Evolutionary conservation across 2,797 vertebrate species (phyloP), one percentile per base, ranked within the genome.

Genomic region (Halcyon leucocephala): DNA sequence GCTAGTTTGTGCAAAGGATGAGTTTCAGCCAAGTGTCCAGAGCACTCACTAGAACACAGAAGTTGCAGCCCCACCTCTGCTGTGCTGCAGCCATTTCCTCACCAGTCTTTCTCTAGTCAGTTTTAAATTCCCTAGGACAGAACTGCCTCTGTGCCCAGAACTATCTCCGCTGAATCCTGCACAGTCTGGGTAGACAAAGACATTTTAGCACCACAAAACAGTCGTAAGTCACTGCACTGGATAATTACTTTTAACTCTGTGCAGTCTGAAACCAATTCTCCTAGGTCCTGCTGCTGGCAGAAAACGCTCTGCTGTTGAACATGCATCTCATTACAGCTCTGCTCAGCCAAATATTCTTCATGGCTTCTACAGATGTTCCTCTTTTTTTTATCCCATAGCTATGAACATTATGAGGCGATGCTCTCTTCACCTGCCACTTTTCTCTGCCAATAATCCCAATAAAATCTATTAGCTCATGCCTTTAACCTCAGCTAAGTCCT

Each of bases 161-260:
- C 54, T 81, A 3, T 81, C 88, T 74, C 6, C 67, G 82, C 76
- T 89, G 92, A 62, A 62, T 82, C 41, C 80, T 76, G 62, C 73
- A 42, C 69, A 41, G 2, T 31, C 78, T 62, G 77, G 81, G 78
- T 80, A 89, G 51, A 66, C 90, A 78, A 46, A 82, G 66, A 22
- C 67, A 31, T 80, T 92, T 90, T 58, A 92, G 66, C 88, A 82
- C 72, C 69, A 48, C 66, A 26, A 35, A 90, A 66, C 54, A 88
- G 29, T 12, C 46, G 1, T 39, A 83, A 94, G 39, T 84, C 94
- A 76, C 67, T 41, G 72, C 60, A 5, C 51, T 86, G 66, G 35
- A 8, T 84, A 90, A 93, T 82, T n/a, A 39, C 80, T 86, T 93
- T 95, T 95, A 96, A 96, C 94, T 92, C 94, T 82, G 78, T 66